A percentile compares a stretch with the other conserved stretches of the same genome.
phyloP scores from a whole-genome alignment of 2,888 invertebrate species.

The Gymnocheta viridis region DNA sequence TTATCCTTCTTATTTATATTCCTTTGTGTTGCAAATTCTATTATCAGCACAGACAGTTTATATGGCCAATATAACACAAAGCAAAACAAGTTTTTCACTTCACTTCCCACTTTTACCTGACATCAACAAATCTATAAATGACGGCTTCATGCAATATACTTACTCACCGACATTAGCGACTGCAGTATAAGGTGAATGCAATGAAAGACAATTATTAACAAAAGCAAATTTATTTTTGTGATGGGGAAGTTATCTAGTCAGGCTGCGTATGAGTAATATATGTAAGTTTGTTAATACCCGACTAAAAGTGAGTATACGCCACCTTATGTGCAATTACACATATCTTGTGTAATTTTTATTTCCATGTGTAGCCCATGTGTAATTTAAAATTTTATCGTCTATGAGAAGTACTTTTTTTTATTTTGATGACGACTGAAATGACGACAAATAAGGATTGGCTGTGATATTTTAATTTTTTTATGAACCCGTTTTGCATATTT shows the following conservation, averaged over 20 bases:
- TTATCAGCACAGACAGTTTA: slow-evolving; percentile 37
- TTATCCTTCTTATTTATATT: not conserved
- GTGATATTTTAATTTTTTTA: too few species aligned
- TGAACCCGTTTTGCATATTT: too few species aligned
- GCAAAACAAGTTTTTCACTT: slow-evolving; percentile 24
- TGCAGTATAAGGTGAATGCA: not conserved
- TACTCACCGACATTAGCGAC: slow-evolving; percentile 27
- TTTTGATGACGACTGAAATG: too few species aligned
- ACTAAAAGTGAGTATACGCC: slow-evolving; percentile 4
- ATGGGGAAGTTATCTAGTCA: not conserved
- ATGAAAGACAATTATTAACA: slow-evolving; percentile 6
- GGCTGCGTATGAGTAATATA: slow-evolving; percentile 18
- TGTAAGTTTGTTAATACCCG: too few species aligned
- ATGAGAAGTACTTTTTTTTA: too few species aligned
- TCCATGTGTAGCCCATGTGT: too few species aligned
- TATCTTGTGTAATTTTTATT: too few species aligned
- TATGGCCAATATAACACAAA: slow-evolving; percentile 32
- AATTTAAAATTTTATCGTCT: too few species aligned
- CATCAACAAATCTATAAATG: slow-evolving; percentile 53
- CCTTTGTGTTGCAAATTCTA: slow-evolving; percentile 41
- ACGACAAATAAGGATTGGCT: too few species aligned
- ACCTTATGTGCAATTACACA: not conserved
- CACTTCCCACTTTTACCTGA: slow-evolving; percentile 42
- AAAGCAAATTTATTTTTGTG: not conserved
- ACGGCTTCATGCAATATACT: slow-evolving; percentile 29